These are phyloP conservation scores for Eustalomyia histrio DNA, from an alignment of 2,888 invertebrate species.

Conservation along the genomic window DNA sequence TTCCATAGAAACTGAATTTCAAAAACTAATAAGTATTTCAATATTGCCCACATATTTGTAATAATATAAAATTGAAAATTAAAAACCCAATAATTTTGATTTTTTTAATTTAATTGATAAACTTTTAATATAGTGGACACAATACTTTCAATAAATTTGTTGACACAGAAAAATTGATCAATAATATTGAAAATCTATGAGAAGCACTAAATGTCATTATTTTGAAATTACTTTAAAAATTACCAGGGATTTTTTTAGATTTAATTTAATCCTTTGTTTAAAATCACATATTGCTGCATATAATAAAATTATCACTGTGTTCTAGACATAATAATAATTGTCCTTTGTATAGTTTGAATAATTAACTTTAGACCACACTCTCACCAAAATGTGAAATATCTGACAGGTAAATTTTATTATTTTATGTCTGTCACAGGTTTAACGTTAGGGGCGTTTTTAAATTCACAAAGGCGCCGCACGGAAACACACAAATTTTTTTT, in stretches of 20 bases:
- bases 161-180: too few species aligned
- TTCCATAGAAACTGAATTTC: too few species aligned
- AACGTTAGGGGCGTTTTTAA: constrained; percentile 14
- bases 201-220: too few species aligned
- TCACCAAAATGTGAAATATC: not conserved
- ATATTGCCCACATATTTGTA: too few species aligned
- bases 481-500: constrained; percentile 1
- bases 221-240: not conserved
- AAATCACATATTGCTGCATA: not conserved
- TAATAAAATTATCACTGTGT: not conserved
- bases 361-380: not conserved
- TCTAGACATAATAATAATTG: not conserved
- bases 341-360: not conserved
- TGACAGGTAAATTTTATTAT: constrained; percentile 7
- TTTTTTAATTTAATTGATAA: too few species aligned
- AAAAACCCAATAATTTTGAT: too few species aligned
- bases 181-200: too few species aligned
- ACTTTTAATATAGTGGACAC: too few species aligned
- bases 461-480: constrained; percentile 30
- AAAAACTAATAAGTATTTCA: too few species aligned
- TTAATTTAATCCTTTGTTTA: too few species aligned
- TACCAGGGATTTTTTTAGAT: not conserved
- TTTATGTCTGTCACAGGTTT: not conserved
- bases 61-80: too few species aligned
- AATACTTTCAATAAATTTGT: too few species aligned